Conservation (phyloP, 2,888 invertebrate species). For the Volucella zonaria region DNA sequence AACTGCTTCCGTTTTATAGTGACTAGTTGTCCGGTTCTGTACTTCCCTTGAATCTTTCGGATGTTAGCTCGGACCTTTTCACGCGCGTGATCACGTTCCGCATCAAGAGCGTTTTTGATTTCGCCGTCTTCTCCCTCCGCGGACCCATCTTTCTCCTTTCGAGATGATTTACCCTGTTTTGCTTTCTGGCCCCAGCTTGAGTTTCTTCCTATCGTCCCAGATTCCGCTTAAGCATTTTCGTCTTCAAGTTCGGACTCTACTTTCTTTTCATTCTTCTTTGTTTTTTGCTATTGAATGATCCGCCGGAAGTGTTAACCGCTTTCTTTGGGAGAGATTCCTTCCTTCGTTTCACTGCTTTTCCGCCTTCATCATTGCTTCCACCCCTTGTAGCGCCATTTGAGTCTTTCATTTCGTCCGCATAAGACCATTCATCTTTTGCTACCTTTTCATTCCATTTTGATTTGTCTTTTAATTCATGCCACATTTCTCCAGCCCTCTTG, state of each 20-base stretch:
- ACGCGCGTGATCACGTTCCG: too few relatives aligned
- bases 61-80: too few relatives aligned
- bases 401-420: conserved; percentile 93
- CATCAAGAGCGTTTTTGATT: not conserved
- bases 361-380: conserved; percentile 75
- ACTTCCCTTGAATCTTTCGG: too few relatives aligned
- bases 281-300: conserved; percentile 86
- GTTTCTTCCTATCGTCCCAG: conserved; percentile 42
- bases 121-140: conserved; percentile 38
- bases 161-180: conserved; percentile 39
- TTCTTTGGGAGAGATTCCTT: conserved; percentile 81
- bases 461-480: conserved; percentile 94
- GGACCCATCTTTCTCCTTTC: conserved; percentile 50
- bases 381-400: conserved; percentile 80
- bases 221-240: conserved; percentile 45
- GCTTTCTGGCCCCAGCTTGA: conserved; percentile 15
- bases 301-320: conserved; percentile 82
- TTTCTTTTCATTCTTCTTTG: conserved; percentile 80
- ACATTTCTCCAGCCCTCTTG: conserved; percentile 96
- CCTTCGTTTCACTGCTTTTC: conserved; percentile 79
- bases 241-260: conserved; percentile 51
- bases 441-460: conserved; percentile 95
- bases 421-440: conserved; percentile 92
- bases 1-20: too few relatives aligned
- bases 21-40: too few relatives aligned